phyloP scores from a whole-genome alignment of 1,140 invertebrate genomes.

The Babylonia areolata region DNA sequence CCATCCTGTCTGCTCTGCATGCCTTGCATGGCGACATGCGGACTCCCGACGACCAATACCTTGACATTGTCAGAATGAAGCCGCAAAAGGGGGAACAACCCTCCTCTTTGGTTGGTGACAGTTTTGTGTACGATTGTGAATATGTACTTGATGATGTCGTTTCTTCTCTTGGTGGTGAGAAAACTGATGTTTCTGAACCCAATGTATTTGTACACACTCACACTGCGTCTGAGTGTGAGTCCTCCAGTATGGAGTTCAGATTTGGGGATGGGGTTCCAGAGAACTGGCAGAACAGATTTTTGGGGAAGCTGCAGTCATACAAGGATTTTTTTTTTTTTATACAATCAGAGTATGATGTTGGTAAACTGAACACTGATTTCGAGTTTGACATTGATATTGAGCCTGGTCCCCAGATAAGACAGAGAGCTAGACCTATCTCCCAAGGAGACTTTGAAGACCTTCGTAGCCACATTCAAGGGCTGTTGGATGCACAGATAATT shows the following conservation, averaged over 20 bases:
- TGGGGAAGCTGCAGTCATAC: neutral
- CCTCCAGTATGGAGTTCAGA: neutral
- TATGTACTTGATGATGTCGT: no score
- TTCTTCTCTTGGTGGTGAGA: no score
- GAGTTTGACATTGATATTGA: conserved; percentile 3
- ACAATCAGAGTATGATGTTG: no score
- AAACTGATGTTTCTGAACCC: no score
- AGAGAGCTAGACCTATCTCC: neutral
- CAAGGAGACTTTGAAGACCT: conserved; percentile 20
- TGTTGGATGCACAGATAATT: conserved; percentile 28
- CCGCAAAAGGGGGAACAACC: no score
- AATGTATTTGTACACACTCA: neutral
- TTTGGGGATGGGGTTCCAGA: conserved; percentile 4
- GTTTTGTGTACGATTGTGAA: no score
- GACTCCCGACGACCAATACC: no score
- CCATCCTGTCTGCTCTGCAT: no score
- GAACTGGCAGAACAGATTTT: neutral
- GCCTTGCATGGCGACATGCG: no score
- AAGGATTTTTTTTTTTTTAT: neutral
- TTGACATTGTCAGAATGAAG: no score
- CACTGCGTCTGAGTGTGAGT: neutral
- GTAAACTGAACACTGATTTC: neutral
- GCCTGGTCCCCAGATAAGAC: conserved; percentile 21
- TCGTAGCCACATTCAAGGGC: conserved; percentile 7
- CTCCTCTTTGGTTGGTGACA: no score